Evolutionary conservation across 2,888 invertebrate species (phyloP), one percentile per base, ranked within the genome.

Genomic region (Cerceris rybyensis): DNA sequence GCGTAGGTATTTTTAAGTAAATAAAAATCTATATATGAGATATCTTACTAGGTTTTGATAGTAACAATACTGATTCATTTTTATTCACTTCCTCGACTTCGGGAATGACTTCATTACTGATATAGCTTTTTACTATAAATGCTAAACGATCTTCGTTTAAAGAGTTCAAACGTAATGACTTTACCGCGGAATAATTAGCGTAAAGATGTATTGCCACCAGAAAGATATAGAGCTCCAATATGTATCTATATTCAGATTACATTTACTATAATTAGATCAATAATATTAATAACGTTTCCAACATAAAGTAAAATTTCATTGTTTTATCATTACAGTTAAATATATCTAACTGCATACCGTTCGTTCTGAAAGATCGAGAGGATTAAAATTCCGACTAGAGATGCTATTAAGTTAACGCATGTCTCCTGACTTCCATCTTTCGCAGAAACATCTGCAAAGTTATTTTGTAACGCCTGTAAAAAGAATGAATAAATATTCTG

Each of bases 351-450:
- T 9, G 11, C 7, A 65, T 61, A 94, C 93, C 92, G 88, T 88
- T 66, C 71, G 43, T 94, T 93, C 92, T 94, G 94, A 84, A 96
- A 94, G 81, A 93, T 83, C 7, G 96, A 96, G 55, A 98, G 93
- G 67, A 98, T 92, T 54, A 96, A 92, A 61, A 98, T 94, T 69
- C 97, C 98, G 69, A 95, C 92, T 63, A 98, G 90, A 9, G 98
- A 96, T 9, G 97, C 98, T 52, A 97, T 92, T 58, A 99, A 93
- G 93, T 99, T 99, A 13, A 99, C 98, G 82, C 98, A 95, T 0
- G 98, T 99, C 92, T 99, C 99, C 93, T 99, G 99, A 78, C 98
- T 98, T 7, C 98, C 97, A 91, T 99, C 99, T 93, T 99, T 99
- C 0, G 98, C 98, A 0, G 97, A 94, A 7, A 97, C 98, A 93